These are phyloP conservation scores for Esox lucius DNA, from an alignment of 2,797 vertebrate genomes.

Conservation along the genomic window DNA sequence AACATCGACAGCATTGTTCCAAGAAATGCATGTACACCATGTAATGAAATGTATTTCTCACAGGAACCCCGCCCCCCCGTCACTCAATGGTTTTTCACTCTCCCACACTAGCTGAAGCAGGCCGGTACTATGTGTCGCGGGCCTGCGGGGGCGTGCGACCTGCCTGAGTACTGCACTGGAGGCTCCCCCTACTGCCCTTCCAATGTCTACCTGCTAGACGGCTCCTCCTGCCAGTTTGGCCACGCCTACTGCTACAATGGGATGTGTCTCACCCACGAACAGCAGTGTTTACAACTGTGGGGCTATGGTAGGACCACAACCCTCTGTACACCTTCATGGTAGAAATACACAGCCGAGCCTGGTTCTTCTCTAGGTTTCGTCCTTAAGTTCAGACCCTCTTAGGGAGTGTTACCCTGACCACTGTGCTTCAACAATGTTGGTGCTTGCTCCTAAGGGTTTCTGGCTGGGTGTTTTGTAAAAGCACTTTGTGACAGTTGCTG, in stretches of 20 bases:
- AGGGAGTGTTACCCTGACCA: too few relatives aligned
- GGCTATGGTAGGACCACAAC: slow-evolving; percentile 78
- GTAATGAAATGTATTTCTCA: neutral
- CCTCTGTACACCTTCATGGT: too few relatives aligned
- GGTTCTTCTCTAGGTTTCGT: too few relatives aligned
- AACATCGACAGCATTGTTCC: too few relatives aligned
- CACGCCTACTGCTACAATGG: slow-evolving; percentile 89
- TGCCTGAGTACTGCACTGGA: slow-evolving; percentile 93
- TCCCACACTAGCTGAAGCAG: slow-evolving; percentile 78
- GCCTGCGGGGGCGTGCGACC: slow-evolving; percentile 85
- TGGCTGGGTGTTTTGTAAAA: too few relatives aligned
- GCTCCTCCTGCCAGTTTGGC: slow-evolving; percentile 79
- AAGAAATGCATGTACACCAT: neutral
- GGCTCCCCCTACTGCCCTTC: slow-evolving; percentile 85
- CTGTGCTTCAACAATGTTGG: too few relatives aligned
- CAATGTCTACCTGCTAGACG: slow-evolving; percentile 89
- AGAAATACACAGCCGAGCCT: too few relatives aligned
- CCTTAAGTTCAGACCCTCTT: too few relatives aligned
- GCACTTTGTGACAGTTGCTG: neutral
- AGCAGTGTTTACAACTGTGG: slow-evolving; percentile 93
- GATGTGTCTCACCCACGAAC: slow-evolving; percentile 90
- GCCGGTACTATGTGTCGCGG: slow-evolving; percentile 86
- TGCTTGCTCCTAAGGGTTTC: too few relatives aligned
- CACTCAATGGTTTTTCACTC: neutral
- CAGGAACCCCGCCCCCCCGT: neutral